Conservation (phyloP, 2,113 vertebrate species). For the Oreamnos americanus region DNA sequence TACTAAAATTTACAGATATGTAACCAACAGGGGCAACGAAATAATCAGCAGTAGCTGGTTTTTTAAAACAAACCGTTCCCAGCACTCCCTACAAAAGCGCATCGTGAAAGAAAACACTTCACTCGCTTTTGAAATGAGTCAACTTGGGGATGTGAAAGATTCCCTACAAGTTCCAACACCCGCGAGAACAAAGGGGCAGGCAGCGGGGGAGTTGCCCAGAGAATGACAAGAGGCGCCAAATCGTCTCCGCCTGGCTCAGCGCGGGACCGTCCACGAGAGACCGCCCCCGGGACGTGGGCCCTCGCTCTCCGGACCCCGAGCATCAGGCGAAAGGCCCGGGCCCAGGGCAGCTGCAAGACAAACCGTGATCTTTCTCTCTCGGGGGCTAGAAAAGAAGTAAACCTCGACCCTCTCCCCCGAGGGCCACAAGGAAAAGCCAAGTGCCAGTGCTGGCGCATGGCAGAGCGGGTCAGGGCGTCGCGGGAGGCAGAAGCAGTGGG, state of each 20-base stretch:
- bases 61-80: not conserved
- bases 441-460: not conserved
- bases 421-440: not conserved
- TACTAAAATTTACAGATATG: not conserved
- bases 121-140: not conserved
- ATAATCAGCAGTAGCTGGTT: not conserved
- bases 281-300: not conserved
- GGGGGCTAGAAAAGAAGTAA: not conserved
- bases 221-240: not conserved
- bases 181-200: slow-evolving; percentile 31
- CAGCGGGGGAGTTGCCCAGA: not conserved
- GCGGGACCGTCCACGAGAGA: not conserved
- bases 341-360: not conserved
- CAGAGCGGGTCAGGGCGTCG: no score
- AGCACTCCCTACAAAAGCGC: not conserved
- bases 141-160: not conserved
- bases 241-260: no score
- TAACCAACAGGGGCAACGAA: not conserved
- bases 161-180: not conserved
- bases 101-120: not conserved
- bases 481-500: not conserved
- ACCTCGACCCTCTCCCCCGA: not conserved
- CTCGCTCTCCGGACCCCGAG: not conserved
- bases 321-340: not conserved
- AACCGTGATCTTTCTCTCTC: no score